Percentiles rank a stretch among this genome's conserved stretches.
Evolutionary conservation across 1,140 invertebrate species (phyloP).

Genomic region (Agraylea sexmaculata): DNA sequence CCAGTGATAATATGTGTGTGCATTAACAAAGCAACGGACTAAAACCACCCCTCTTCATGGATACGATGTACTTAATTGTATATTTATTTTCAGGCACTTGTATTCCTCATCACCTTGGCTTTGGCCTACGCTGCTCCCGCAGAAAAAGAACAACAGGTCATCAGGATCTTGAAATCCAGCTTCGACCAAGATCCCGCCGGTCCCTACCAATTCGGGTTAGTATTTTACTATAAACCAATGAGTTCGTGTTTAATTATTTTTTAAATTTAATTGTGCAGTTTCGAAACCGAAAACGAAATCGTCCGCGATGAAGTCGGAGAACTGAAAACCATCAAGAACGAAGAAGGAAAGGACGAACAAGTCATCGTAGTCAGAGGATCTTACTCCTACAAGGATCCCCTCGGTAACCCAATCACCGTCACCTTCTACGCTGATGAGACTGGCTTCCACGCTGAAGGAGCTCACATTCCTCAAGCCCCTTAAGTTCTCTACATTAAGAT

Average conservation of each 20-base stretch:
- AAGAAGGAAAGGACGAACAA: slow-evolving; percentile 32
- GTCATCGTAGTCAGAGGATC: slow-evolving; percentile 30
- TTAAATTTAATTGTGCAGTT: slow-evolving; percentile 23
- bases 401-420: slow-evolving; percentile 24
- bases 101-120: slow-evolving; percentile 30
- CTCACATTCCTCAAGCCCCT: slow-evolving; percentile 41
- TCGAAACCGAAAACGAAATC: slow-evolving; percentile 31
- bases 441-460: slow-evolving; percentile 37
- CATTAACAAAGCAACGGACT: background rate
- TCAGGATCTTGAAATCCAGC: slow-evolving; percentile 29
- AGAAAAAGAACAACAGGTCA: slow-evolving; percentile 14
- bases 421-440: slow-evolving; percentile 37
- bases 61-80: background rate
- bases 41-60: background rate
- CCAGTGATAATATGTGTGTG: slow-evolving; percentile 1
- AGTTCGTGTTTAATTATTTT: background rate
- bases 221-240: background rate
- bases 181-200: slow-evolving; percentile 29
- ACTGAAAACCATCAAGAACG: slow-evolving; percentile 29
- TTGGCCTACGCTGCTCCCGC: slow-evolving; percentile 23
- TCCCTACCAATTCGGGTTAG: slow-evolving; percentile 28
- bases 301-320: slow-evolving; percentile 28
- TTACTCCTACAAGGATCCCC: slow-evolving; percentile 19
- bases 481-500: too few relatives aligned
- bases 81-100: slow-evolving; percentile 14